Evolutionary conservation across 2,888 invertebrate species (phyloP).

Genomic region (Eurytoma adleriae): DNA sequence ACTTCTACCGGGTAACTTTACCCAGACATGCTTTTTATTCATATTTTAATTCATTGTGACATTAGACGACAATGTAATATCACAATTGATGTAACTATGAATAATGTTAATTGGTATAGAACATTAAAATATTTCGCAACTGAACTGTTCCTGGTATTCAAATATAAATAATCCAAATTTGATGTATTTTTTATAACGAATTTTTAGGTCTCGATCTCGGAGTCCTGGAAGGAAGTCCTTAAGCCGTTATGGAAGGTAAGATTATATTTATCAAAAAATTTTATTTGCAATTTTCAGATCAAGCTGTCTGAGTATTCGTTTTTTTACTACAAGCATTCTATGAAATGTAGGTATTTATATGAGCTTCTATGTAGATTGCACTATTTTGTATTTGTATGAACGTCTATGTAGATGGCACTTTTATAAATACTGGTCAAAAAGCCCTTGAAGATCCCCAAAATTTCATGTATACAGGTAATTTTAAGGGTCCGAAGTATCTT

Average conservation of each 20-base stretch:
- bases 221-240: constrained; percentile 68
- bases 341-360: background rate
- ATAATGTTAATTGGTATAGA: background rate
- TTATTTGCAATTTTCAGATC: constrained; percentile 31
- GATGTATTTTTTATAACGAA: constrained; percentile 1
- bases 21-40: too few species aligned
- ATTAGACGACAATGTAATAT: too few species aligned
- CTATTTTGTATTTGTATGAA: background rate
- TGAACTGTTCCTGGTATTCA: background rate
- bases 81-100: too few species aligned
- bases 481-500: constrained; percentile 1
- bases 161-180: constrained; percentile 1
- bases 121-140: background rate
- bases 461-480: constrained; percentile 18
- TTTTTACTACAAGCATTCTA: constrained; percentile 1
- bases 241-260: constrained; percentile 70
- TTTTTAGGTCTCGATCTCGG: constrained; percentile 69
- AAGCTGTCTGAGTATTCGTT: background rate
- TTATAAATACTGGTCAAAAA: constrained; percentile 23
- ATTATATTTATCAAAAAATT: constrained; percentile 10
- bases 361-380: background rate
- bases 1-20: too few species aligned
- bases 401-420: constrained; percentile 13
- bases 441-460: background rate
- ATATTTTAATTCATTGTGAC: too few species aligned